phyloP scores from a whole-genome alignment of 2,797 vertebrate genomes.

The Ispidina picta region DNA sequence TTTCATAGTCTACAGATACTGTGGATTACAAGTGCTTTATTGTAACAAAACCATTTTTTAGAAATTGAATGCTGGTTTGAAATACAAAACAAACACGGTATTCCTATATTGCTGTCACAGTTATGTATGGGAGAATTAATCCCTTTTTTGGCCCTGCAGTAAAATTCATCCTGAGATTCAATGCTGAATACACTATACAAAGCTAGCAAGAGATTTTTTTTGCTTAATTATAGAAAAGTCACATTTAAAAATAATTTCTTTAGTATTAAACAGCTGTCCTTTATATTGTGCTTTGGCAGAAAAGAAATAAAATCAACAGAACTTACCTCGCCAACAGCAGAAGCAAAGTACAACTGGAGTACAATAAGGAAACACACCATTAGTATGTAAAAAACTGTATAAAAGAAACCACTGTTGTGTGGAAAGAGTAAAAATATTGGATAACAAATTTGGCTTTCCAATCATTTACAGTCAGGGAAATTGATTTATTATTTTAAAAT shows the following conservation, averaged over 20 bases:
- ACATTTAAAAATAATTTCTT: conserved; percentile 69
- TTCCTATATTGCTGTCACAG: conserved; percentile 67
- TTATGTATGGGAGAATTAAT: conserved; percentile 51
- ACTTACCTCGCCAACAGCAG: conserved; percentile 65
- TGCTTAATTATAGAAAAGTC: conserved; percentile 67
- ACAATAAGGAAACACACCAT: conserved; percentile 34
- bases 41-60: not conserved
- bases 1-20: not conserved
- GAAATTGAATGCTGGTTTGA: conserved; percentile 6
- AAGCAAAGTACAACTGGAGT: conserved; percentile 56
- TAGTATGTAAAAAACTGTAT: conserved; percentile 59
- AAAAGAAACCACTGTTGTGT: conserved; percentile 55
- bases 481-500: conserved; percentile 13
- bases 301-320: not conserved
- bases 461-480: conserved; percentile 70
- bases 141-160: conserved; percentile 79
- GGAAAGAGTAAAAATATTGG: conserved; percentile 50
- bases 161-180: conserved; percentile 80
- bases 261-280: conserved; percentile 72
- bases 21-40: not conserved
- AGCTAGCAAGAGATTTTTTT: conserved; percentile 64
- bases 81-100: conserved; percentile 42
- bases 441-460: conserved; percentile 68
- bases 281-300: conserved; percentile 69
- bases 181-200: conserved; percentile 73